Evolutionary conservation across 1,140 invertebrate species (phyloP), one percentile per base, ranked within the genome.

Genomic region (Lasioglossum albipes): DNA sequence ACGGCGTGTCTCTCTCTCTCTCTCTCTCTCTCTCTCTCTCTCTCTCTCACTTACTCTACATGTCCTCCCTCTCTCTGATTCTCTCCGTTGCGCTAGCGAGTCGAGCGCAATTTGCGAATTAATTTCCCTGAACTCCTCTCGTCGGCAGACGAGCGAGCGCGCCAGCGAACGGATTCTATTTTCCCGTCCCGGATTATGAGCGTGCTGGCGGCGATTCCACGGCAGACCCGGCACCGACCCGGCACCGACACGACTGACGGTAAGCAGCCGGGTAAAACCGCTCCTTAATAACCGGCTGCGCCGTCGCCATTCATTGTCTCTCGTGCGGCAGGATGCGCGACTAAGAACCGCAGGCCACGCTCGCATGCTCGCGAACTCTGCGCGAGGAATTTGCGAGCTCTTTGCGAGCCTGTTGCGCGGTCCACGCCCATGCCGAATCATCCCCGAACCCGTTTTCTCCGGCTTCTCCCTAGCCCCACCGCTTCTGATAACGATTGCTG

Each of bases 31-130:
- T 36, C 54, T 49, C 36, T 36, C 36, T 27, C 36, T 36, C 36
- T 3, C 36, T 36, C 36, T 36, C 54, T 49, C 42, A 31, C 18
- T 66, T 20, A 20, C 22, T 20, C 41, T 10, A 1, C 36, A 6
- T 27, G 27, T 7, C 13, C 0, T 2, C 7, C 64, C 42, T 64
- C 64, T 49, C 22, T 22, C n/a, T 13, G 18, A 10, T 7, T 10
- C 36, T 36, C 36, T 36, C 36, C 36, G 36, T 36, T 36, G 36
- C 36, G 36, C 36, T 36, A 36, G 36, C 36, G 36, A 36, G 36
- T 36, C 36, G 36, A 36, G 36, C 49, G 61, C 69, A 76, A 84
- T 84, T 82, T 70, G 83, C 59, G 64, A 79, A 79, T 82, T 82
- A 79, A 82, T 86, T 84, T 82, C 67, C 79, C 42, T 57, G 42